These are phyloP conservation scores for Thysanoteuthis rhombus DNA, from an alignment of 2,888 invertebrate species.

Conservation along the genomic window DNA sequence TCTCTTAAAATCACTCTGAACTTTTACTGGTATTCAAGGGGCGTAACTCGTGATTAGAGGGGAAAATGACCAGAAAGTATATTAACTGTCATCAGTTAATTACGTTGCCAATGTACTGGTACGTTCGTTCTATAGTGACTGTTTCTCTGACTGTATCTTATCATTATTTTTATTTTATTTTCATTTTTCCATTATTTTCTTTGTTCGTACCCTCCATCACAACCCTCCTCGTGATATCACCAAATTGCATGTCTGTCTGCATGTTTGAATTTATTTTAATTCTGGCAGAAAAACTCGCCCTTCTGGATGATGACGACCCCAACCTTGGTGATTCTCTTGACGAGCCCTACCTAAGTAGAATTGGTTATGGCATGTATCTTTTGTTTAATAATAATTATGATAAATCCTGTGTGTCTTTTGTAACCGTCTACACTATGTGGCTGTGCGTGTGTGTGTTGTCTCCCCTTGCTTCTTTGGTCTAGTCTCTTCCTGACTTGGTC, in stretches of 20 bases:
- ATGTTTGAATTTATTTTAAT: slow-evolving; percentile 29
- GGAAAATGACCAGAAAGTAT: too few relatives aligned
- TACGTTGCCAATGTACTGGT: too few relatives aligned
- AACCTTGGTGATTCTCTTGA: slow-evolving; percentile 44
- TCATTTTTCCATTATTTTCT: neutral
- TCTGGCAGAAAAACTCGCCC: slow-evolving; percentile 37
- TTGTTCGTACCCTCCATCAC: neutral
- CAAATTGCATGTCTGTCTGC: slow-evolving; percentile 20
- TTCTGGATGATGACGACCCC: slow-evolving; percentile 52
- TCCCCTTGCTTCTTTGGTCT: neutral
- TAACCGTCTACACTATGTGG: neutral
- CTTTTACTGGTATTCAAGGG: too few relatives aligned
- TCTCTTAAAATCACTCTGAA: too few relatives aligned
- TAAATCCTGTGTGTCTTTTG: neutral
- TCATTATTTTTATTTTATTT: neutral
- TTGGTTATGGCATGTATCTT: slow-evolving; percentile 62
- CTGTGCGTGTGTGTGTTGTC: neutral
- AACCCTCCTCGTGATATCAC: neutral
- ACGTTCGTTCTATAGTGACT: neutral
- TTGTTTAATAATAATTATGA: slow-evolving; percentile 12
- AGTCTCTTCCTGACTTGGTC: too few relatives aligned
- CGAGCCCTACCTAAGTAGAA: slow-evolving; percentile 50
- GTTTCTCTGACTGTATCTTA: neutral
- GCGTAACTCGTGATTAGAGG: too few relatives aligned
- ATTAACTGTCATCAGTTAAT: too few relatives aligned